Conservation (phyloP, 2,888 invertebrate genomes). For the Hydroisotoma schaefferi region DNA sequence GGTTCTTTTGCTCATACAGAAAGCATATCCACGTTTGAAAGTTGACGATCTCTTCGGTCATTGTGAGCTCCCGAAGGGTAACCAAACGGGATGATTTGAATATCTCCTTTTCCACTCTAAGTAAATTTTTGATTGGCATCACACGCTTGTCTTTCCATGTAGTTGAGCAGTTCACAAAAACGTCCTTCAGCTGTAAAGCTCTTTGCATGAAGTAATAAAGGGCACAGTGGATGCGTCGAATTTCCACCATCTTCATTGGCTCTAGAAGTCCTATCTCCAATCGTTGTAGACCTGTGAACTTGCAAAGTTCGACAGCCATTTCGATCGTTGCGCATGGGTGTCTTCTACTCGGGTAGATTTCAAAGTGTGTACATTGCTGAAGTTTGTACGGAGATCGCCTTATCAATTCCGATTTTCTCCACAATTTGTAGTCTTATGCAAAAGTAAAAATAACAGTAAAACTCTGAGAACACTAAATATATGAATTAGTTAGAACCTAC, state of each 20-base stretch:
- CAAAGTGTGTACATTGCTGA: background rate
- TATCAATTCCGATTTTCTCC: conserved; percentile 11
- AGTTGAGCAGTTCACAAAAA: conserved; percentile 4
- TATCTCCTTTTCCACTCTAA: background rate
- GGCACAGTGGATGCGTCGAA: conserved; percentile 4
- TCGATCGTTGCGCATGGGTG: conserved; percentile 2
- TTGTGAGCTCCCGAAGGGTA: background rate
- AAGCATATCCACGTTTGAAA: conserved; percentile 9
- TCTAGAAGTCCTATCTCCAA: background rate
- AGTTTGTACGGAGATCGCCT: background rate
- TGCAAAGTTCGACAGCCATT: background rate
- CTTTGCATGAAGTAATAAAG: conserved; percentile 5
- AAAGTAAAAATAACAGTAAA: no score
- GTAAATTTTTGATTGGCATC: background rate
- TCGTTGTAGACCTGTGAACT: background rate
- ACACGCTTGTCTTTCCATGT: background rate
- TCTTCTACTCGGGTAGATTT: conserved; percentile 1
- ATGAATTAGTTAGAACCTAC: no score
- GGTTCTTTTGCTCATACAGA: conserved; percentile 9
- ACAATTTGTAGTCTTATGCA: conserved; percentile 7
- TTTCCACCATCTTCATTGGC: background rate
- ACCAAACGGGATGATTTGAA: background rate
- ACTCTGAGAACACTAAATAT: background rate
- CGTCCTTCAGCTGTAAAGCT: background rate
- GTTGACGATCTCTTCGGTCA: conserved; percentile 6